Evolutionary conservation across 2,888 invertebrate genomes (phyloP).

Genomic region (Sepioteuthis lessoniana): DNA sequence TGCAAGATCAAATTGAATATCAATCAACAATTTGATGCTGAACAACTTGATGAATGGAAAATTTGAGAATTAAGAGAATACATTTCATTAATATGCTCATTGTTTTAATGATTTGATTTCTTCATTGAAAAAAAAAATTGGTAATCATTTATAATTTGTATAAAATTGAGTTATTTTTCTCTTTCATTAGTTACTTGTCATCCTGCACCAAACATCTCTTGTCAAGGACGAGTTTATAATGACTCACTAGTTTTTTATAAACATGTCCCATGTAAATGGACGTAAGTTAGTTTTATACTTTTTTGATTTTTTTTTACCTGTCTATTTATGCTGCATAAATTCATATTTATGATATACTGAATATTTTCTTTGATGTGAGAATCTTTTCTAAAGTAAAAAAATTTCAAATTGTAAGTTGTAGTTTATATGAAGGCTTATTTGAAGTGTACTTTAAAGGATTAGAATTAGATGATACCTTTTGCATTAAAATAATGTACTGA

Average conservation of each 20-base stretch:
- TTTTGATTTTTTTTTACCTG: not conserved
- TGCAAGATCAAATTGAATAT: no score
- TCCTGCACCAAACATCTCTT: slow-evolving; percentile 87
- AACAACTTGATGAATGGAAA: no score
- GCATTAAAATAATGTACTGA: not conserved
- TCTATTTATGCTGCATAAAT: not conserved
- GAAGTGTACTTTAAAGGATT: not conserved
- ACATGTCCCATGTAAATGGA: slow-evolving; percentile 93
- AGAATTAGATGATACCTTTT: not conserved
- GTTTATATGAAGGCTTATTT: not conserved
- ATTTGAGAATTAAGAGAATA: no score
- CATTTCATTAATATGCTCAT: no score
- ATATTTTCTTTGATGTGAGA: not conserved
- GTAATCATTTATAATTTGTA: not conserved
- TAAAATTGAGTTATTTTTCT: slow-evolving; percentile 42
- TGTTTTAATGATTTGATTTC: no score
- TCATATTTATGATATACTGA: not conserved
- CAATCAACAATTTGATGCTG: no score
- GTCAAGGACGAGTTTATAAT: slow-evolving; percentile 84
- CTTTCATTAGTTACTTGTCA: slow-evolving; percentile 79
- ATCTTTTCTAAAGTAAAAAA: no score
- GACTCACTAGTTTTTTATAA: slow-evolving; percentile 83
- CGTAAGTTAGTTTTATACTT: slow-evolving; percentile 81
- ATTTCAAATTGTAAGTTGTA: no score
- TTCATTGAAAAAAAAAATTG: no score